These are phyloP conservation scores for Poecile montanus DNA, from an alignment of 2,797 vertebrate species.

Conservation along the genomic window DNA sequence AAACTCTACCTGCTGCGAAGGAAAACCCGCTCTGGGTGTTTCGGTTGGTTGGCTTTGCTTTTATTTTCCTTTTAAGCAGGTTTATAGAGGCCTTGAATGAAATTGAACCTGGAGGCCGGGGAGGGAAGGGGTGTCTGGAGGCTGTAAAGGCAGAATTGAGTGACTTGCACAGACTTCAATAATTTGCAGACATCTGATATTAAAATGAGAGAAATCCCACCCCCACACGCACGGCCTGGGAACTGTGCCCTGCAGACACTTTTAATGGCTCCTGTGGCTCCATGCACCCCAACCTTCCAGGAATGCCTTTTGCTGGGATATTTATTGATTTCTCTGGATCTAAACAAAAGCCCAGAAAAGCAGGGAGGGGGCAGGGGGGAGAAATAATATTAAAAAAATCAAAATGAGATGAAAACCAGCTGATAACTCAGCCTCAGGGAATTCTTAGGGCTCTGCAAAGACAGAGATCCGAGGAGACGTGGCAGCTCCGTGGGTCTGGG, in stretches of 20 bases:
- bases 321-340: slow-evolving; percentile 10
- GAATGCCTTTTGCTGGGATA: background rate
- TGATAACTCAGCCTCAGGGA: background rate
- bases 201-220: slow-evolving; percentile 54
- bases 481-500: background rate
- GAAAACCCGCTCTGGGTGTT: rapidly evolving
- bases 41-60: background rate
- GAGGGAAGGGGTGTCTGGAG: slow-evolving; percentile 6
- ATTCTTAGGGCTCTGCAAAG: background rate
- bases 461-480: background rate
- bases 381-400: background rate
- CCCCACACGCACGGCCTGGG: background rate
- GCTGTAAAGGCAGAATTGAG: background rate
- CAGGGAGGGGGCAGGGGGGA: rapidly evolving
- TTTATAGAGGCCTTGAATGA: background rate
- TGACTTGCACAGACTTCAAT: slow-evolving; percentile 42
- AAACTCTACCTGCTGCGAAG: background rate
- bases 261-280: background rate
- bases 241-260: slow-evolving; percentile 26
- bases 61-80: background rate
- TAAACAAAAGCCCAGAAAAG: background rate
- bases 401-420: background rate
- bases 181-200: slow-evolving; percentile 58
- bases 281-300: background rate
- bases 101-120: background rate